Conservation (phyloP, 2,113 vertebrate species). For the Muscicapa adusta region DNA sequence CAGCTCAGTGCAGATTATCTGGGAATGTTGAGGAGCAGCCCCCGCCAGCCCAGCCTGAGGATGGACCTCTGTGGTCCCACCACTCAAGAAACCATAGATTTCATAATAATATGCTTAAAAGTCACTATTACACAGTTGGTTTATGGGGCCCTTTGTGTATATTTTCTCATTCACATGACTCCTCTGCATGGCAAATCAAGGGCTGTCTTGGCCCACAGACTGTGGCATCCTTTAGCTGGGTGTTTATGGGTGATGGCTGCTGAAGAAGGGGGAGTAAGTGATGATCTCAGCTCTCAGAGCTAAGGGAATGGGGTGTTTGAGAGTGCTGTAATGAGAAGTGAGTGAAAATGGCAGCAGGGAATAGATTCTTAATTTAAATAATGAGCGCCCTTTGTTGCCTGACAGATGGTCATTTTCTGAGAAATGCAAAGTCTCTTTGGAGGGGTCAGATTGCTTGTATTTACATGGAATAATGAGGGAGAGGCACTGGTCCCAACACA, state of each 20-base stretch:
- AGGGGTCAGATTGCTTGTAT: slow-evolving; percentile 57
- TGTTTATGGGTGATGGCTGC: not conserved
- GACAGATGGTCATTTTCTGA: slow-evolving; percentile 66
- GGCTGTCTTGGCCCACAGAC: not conserved
- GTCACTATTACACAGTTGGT: not conserved
- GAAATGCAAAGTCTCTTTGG: slow-evolving; percentile 47
- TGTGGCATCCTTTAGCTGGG: not conserved
- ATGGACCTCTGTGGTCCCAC: not conserved
- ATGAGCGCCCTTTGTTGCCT: slow-evolving; percentile 48
- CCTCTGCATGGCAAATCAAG: not conserved
- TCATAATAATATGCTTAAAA: not conserved
- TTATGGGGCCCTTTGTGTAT: not conserved
- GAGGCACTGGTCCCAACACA: slow-evolving; percentile 43
- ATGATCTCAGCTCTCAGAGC: not conserved
- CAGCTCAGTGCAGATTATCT: not conserved
- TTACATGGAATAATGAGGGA: slow-evolving; percentile 61
- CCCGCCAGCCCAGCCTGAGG: not conserved
- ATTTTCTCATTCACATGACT: not conserved
- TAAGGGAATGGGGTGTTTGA: not conserved
- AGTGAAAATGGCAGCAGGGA: slow-evolving; percentile 40
- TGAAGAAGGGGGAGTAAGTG: not conserved
- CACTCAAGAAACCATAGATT: not conserved
- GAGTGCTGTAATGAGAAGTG: not conserved
- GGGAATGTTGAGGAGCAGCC: not conserved
- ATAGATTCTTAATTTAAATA: slow-evolving; percentile 61